Base-by-base conservation (phyloP, 2,797 vertebrate species). In the Phaenicophaeus curvirostris region DNA sequence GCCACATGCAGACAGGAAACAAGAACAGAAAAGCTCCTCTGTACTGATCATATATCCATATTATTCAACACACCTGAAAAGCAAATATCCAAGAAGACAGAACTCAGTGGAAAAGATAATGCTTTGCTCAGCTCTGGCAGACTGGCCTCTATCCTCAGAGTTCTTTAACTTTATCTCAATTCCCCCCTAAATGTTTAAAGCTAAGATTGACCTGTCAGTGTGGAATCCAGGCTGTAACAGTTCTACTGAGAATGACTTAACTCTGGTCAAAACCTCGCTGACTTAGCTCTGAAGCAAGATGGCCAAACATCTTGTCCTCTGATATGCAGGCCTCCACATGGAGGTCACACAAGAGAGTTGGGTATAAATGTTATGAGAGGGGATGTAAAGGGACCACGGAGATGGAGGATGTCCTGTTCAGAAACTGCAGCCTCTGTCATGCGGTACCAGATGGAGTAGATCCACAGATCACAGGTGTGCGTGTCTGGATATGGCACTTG, bases 121-220 rank as follows among this genome's bases (percentile, higher is more conserved):
- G 19, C 31, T 82, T 73, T 87, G 27, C 78, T 74, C 61, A 77
- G 27, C 9, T 24, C 15, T 41, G 39, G 13, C 61, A 77, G 25
- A 71, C 48, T 30, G 82, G 41, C n/a, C 8, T 17, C 5, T n/a
- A 0, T 82, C 76, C 53, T 61, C 44, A 87, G 33, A 63, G 30
- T 19, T 39, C 77, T 75, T 66, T 35, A 89, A 93, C 8, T 13
- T 71, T 73, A 15, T 59, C 94, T 85, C 72, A 85, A 23, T 30
- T 77, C 85, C 28, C 7, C 8, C 25, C 78, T 59, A 33, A 92
- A 85, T 7, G 28, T 59, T 77, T 69, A 67, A 75, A 76, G 28
- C 35, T 73, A 71, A 63, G 11, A 8, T 10, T 44, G 50, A 77
- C n/a, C 39, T 59, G 48, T 42, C 20, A 1, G 30, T 41, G 16